Conservation (phyloP, 2,888 invertebrate species). For the Onthophagus sagittarius region DNA sequence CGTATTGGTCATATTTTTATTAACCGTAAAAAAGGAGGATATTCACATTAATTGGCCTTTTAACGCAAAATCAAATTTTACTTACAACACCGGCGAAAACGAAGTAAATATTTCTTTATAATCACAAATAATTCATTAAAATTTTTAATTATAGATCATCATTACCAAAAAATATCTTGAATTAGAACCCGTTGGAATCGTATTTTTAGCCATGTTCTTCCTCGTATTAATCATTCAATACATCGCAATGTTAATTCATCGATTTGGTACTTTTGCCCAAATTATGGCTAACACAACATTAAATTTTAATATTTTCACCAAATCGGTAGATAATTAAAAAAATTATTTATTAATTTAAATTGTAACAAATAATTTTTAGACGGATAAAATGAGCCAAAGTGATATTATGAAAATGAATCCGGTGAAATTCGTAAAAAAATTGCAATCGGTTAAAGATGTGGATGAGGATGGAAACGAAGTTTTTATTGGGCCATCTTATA, state of each 20-base stretch:
- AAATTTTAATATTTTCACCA: background rate
- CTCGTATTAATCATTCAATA: constrained; percentile 67
- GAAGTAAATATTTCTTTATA: constrained; percentile 6
- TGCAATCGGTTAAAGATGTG: constrained; percentile 77
- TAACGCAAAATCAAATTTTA: constrained; percentile 51
- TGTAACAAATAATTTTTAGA: background rate
- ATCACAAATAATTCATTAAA: background rate
- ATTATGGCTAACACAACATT: constrained; percentile 63
- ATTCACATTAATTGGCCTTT: constrained; percentile 68
- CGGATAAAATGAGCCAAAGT: constrained; percentile 75
- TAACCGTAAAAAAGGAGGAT: constrained; percentile 68
- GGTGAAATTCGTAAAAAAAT: constrained; percentile 81
- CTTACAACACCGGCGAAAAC: constrained; percentile 33
- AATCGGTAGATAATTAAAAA: background rate
- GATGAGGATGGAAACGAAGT: constrained; percentile 56
- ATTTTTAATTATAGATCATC: constrained; percentile 39
- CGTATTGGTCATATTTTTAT: constrained; percentile 69
- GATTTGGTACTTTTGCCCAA: constrained; percentile 71
- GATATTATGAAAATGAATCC: constrained; percentile 83
- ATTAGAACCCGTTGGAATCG: constrained; percentile 70
- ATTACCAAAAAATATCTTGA: constrained; percentile 59
- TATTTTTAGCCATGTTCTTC: constrained; percentile 70
- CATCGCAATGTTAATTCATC: constrained; percentile 70
- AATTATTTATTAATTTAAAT: background rate
- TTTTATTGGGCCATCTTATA: background rate